These are phyloP conservation scores for Lymantria monacha DNA, from an alignment of 2,888 invertebrate genomes.

Conservation along the genomic window DNA sequence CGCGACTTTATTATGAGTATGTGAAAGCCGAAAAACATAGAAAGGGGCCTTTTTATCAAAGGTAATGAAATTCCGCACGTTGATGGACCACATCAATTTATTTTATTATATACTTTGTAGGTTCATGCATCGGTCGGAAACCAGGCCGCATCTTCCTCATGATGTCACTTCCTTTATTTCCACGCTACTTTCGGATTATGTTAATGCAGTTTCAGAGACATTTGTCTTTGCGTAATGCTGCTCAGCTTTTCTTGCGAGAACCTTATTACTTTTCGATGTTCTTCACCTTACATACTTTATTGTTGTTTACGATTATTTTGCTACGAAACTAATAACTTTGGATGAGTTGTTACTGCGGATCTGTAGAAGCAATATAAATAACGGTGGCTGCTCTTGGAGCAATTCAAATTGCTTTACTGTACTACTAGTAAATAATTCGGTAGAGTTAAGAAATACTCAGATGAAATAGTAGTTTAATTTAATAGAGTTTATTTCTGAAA, in stretches of 20 bases:
- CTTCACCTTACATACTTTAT: constrained; percentile 57
- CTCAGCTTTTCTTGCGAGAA: constrained; percentile 48
- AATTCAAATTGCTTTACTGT: neutral
- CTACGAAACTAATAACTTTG: constrained; percentile 23
- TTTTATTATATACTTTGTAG: constrained; percentile 39
- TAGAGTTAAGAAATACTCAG: too few species aligned
- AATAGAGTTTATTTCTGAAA: too few species aligned
- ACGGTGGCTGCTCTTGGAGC: neutral
- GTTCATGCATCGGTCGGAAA: constrained; percentile 48
- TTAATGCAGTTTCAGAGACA: constrained; percentile 72
- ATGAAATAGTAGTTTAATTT: too few species aligned
- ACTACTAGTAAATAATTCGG: too few species aligned
- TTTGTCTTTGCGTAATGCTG: constrained; percentile 72
- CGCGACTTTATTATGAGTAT: constrained; percentile 20
- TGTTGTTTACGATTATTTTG: constrained; percentile 57
- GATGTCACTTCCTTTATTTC: constrained; percentile 68
- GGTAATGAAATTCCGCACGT: constrained; percentile 47
- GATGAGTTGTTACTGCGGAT: constrained; percentile 5
- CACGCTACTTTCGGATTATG: constrained; percentile 69
- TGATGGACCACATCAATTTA: constrained; percentile 56
- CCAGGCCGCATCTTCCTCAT: constrained; percentile 39
- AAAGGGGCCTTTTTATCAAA: constrained; percentile 28
- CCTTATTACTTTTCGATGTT: constrained; percentile 66
- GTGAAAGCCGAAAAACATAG: constrained; percentile 20
- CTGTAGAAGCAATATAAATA: neutral